phyloP scores from a whole-genome alignment of 2,888 invertebrate species.

The Oscheius onirici region DNA sequence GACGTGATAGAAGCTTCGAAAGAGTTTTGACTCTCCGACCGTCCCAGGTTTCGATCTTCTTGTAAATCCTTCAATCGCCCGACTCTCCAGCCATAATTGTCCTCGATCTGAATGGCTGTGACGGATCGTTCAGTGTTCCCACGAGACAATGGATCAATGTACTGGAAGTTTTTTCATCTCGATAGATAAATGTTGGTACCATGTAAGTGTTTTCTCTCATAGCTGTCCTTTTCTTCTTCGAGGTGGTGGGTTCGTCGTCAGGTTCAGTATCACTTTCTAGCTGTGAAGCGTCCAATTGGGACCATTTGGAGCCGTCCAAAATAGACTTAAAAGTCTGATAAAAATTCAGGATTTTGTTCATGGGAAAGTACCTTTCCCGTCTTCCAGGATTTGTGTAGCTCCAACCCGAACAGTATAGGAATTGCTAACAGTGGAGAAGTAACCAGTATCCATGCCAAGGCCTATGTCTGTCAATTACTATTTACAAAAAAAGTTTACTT shows the following conservation, averaged over 20 bases:
- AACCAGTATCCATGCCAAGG: conserved; percentile 67
- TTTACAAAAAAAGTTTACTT: conserved; percentile 35
- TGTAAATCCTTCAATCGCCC: conserved; percentile 39
- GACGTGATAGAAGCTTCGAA: conserved; percentile 22
- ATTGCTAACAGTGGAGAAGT: conserved; percentile 63
- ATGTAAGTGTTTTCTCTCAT: conserved; percentile 37
- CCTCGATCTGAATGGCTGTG: conserved; percentile 15
- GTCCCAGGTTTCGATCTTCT: conserved; percentile 26
- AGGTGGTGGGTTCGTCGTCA: neutral
- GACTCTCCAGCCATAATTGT: conserved; percentile 37
- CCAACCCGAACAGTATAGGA: conserved; percentile 53
- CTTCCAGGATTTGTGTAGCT: conserved; percentile 37
- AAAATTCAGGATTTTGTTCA: neutral
- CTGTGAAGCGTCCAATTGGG: conserved; percentile 22
- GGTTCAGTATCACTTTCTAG: conserved; percentile 1
- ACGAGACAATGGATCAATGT: conserved; percentile 67
- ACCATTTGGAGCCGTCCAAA: conserved; percentile 48
- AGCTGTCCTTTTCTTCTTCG: conserved; percentile 6
- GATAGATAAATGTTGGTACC: neutral
- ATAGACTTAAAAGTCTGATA: conserved; percentile 38
- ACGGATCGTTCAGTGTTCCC: conserved; percentile 60
- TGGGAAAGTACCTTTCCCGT: conserved; percentile 40
- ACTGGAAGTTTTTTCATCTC: conserved; percentile 40
- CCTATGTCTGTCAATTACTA: neutral
- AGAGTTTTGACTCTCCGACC: conserved; percentile 21